Percentiles rank a stretch among this genome's conserved stretches.
Conservation (phyloP, 2,113 vertebrate species). For the Chamaetylas fuelleborni region DNA sequence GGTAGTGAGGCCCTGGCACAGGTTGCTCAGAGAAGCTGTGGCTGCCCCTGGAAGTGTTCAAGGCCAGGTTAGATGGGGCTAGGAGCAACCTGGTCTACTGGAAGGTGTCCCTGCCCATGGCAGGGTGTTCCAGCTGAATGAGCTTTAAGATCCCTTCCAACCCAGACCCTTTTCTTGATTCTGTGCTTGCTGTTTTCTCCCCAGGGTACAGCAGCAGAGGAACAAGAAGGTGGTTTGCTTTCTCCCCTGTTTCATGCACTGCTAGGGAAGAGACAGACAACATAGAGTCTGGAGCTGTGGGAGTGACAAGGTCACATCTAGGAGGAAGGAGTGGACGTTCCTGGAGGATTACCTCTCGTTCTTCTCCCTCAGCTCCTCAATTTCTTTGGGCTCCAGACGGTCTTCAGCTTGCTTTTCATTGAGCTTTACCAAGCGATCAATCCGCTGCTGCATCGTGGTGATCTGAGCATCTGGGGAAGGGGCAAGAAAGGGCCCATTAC, state of each 20-base stretch:
- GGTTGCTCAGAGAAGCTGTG: background rate
- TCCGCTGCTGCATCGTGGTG: slow-evolving; percentile 80
- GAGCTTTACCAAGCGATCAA: slow-evolving; percentile 81
- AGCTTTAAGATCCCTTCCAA: background rate
- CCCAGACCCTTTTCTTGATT: background rate
- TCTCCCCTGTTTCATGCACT: background rate
- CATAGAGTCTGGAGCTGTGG: rapidly evolving
- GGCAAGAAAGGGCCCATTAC: background rate
- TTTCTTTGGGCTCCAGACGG: slow-evolving; percentile 71
- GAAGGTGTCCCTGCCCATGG: background rate
- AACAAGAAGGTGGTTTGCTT: background rate
- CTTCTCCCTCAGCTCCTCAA: slow-evolving; percentile 80
- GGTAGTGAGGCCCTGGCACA: background rate
- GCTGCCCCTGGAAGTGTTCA: background rate
- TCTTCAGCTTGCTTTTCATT: slow-evolving; percentile 67
- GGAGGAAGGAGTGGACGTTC: rapidly evolving
- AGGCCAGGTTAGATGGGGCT: background rate
- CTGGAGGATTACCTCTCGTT: slow-evolving; percentile 73
- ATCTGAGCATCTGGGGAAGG: slow-evolving; percentile 78
- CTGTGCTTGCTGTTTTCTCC: background rate
- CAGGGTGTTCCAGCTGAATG: background rate
- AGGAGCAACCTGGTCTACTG: background rate
- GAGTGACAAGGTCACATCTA: background rate
- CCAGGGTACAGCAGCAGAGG: background rate
- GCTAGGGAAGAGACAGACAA: background rate